phyloP scores from a whole-genome alignment of 2,113 vertebrate genomes.

The Ptychochromis oligacanthus region DNA sequence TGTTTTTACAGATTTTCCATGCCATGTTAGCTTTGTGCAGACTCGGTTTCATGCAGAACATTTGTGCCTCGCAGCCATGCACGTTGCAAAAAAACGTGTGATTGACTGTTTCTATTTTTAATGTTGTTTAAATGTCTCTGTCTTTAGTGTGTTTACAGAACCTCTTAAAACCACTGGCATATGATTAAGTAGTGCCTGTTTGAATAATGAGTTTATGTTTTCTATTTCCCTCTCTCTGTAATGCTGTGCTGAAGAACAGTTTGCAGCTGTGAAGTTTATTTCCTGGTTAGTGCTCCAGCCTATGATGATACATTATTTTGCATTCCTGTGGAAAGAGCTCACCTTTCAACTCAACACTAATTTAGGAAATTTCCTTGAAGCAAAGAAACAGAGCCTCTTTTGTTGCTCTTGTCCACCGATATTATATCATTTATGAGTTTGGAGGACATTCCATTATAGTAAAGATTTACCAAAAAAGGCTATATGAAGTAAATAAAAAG shows the following conservation, averaged over 20 bases:
- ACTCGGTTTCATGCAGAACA: not conserved
- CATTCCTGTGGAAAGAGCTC: conserved; percentile 66
- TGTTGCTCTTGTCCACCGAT: conserved; percentile 39
- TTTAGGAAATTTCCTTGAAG: conserved; percentile 29
- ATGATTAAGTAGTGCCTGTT: not conserved
- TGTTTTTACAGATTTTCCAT: not conserved
- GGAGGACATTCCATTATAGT: conserved; percentile 28
- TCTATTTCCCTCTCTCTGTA: not conserved
- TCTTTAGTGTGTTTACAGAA: not conserved
- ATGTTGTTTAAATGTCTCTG: not conserved
- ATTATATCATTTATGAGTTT: conserved; percentile 34
- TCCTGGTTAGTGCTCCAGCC: conserved; percentile 15
- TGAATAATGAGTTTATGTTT: not conserved
- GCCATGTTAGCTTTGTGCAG: not conserved
- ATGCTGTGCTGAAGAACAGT: not conserved
- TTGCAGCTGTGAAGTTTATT: not conserved
- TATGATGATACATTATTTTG: conserved; percentile 39
- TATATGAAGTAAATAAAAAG: not conserved
- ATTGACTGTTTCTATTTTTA: not conserved
- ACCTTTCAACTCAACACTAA: conserved; percentile 51
- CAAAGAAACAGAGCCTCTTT: conserved; percentile 39
- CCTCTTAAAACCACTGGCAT: not conserved
- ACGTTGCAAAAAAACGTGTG: not conserved
- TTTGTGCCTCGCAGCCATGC: not conserved
- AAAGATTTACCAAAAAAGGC: conserved; percentile 16